Evolutionary conservation across 2,113 vertebrate genomes (phyloP), one percentile per base, ranked within the genome.

Genomic region (Corythoichthys intestinalis): DNA sequence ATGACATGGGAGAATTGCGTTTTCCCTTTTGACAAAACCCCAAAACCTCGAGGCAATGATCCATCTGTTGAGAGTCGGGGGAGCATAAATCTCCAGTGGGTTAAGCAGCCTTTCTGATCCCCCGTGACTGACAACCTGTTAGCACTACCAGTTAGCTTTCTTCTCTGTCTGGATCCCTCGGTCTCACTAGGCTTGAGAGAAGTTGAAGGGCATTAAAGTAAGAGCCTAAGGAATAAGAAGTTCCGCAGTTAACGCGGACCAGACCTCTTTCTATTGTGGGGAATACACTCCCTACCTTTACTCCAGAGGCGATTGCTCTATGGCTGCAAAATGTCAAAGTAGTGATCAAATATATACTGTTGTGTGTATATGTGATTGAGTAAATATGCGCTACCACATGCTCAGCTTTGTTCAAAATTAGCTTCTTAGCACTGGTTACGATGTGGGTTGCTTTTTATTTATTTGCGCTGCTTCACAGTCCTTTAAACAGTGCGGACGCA

Each of bases 51-150:
- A 70, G 62, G 57, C 62, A 49, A 35, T 17, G 63, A 66, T 73
- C 60, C 58, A 59, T 66, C 41, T 52, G 58, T 60, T 70, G 58
- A 73, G 71, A 69, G 58, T 44, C 49, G 44, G 56, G 70, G 75
- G 72, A 86, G 79, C 70, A 72, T 35, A 77, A 74, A 66, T 68
- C 72, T 71, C 74, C 78, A 72, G 78, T 71, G 78, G 70, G 72
- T 69, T 74, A 69, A 78, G 74, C 71, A 76, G 74, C 62, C 70
- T 56, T 75, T 62, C 66, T 46, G 74, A 64, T 81, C 78, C 79
- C 73, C 47, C 63, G 61, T 76, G 84, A 75, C 75, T 61, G 70
- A 47, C 57, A 8, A 65, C 17, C 14, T 71, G 71, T 76, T 56
- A 65, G 66, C 34, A 44, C 73, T 84, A 65, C 87, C 75, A 73